Conservation (phyloP, 2,888 invertebrate species). For the Lacanobia oleracea region DNA sequence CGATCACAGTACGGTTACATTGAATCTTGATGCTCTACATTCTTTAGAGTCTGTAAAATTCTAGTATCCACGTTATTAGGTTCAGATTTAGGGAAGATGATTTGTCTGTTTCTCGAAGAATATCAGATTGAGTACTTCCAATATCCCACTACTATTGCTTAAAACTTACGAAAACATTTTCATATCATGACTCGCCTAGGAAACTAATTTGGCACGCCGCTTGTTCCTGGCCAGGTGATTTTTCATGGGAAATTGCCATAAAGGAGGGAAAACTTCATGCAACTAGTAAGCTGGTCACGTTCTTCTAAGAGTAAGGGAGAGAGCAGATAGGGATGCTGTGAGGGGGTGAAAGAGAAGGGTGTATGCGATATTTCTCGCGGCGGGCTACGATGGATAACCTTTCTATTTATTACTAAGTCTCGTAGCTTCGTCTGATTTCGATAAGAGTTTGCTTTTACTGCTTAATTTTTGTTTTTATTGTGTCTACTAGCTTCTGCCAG, state of each 20-base stretch:
- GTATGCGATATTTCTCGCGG: slow-evolving; percentile 67
- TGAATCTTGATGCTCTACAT: no score
- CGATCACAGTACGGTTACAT: no score
- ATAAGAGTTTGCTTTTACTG: slow-evolving; percentile 33
- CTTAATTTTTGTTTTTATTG: slow-evolving; percentile 39
- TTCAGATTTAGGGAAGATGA: no score
- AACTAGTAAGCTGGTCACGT: slow-evolving; percentile 85
- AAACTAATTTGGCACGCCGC: slow-evolving; percentile 77
- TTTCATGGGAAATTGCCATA: slow-evolving; percentile 85
- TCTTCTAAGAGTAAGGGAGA: slow-evolving; percentile 69
- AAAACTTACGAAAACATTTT: slow-evolving; percentile 56
- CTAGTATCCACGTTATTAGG: no score
- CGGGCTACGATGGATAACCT: slow-evolving; percentile 75
- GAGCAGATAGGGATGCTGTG: slow-evolving; percentile 22
- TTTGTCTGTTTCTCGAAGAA: no score
- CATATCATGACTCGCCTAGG: slow-evolving; percentile 54
- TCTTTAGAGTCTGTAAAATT: no score
- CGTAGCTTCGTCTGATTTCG: slow-evolving; percentile 46
- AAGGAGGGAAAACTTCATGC: slow-evolving; percentile 78
- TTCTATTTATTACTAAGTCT: slow-evolving; percentile 69
- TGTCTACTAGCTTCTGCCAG: no score
- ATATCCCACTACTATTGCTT: slow-evolving; percentile 5
- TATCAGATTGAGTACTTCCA: not conserved
- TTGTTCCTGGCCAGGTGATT: slow-evolving; percentile 81
- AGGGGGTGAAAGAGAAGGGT: slow-evolving; percentile 63